Percentiles rank a stretch among this genome's conserved stretches.
phyloP scores from a whole-genome alignment of 2,797 vertebrate genomes.

The Syngnathus acus region DNA sequence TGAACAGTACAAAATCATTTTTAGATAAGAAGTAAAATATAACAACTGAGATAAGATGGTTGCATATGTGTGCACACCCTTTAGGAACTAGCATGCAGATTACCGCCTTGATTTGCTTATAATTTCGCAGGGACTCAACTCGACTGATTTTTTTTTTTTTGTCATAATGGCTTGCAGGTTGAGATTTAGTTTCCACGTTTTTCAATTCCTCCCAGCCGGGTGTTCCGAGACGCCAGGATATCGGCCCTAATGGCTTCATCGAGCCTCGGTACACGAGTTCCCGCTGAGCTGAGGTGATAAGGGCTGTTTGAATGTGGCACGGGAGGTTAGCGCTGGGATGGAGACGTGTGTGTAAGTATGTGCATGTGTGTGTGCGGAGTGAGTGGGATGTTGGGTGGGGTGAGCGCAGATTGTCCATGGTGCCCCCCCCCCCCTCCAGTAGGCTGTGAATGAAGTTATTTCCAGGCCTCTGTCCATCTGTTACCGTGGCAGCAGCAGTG shows the following conservation, averaged over 20 bases:
- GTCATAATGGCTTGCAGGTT: constrained; percentile 25
- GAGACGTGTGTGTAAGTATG: constrained; percentile 27
- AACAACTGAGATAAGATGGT: too few species aligned
- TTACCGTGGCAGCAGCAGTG: constrained; percentile 73
- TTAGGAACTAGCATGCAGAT: too few species aligned
- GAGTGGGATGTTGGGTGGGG: background rate
- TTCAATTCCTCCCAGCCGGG: constrained; percentile 1
- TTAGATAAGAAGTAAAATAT: too few species aligned
- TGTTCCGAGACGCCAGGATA: constrained; percentile 10
- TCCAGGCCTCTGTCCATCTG: constrained; percentile 74
- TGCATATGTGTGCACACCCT: too few species aligned
- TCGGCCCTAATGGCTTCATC: constrained; percentile 65
- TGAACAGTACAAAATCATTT: background rate
- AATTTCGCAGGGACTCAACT: constrained; percentile 5
- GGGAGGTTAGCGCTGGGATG: constrained; percentile 37
- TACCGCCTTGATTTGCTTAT: constrained; percentile 14
- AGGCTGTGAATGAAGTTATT: constrained; percentile 71
- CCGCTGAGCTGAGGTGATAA: constrained; percentile 43
- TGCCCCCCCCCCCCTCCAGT: constrained; percentile 33
- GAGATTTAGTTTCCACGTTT: constrained; percentile 31
- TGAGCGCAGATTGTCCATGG: constrained; percentile 58
- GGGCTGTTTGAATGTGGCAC: constrained; percentile 44
- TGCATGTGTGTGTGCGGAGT: constrained; percentile 28
- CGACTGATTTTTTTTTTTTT: constrained; percentile 26
- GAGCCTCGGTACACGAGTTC: constrained; percentile 46